phyloP scores from a whole-genome alignment of 2,113 vertebrate genomes.

The Lynx canadensis region DNA sequence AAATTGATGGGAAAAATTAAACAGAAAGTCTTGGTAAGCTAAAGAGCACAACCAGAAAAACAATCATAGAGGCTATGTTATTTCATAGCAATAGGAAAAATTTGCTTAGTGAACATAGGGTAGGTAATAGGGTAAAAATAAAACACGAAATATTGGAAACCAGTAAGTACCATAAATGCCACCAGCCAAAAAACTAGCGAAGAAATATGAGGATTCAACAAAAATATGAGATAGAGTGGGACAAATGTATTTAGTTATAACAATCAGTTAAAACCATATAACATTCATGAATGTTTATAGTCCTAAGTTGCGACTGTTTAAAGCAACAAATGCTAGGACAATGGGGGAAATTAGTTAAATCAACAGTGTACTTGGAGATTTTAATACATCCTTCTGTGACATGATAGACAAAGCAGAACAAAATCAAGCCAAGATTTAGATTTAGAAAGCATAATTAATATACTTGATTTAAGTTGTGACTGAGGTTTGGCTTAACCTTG shows the following conservation, averaged over 20 bases:
- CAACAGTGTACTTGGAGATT: background rate
- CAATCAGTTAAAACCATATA: background rate
- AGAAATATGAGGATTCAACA: background rate
- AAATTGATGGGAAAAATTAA: background rate
- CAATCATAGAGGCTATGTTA: background rate
- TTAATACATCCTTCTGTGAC: background rate
- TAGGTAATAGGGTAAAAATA: background rate
- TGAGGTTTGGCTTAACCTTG: background rate
- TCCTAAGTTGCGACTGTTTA: background rate
- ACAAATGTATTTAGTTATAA: background rate
- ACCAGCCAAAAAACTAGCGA: background rate
- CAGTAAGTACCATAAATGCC: background rate
- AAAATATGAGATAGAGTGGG: background rate
- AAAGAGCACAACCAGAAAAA: background rate
- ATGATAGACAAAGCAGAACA: background rate
- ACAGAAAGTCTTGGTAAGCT: background rate
- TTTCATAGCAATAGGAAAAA: background rate
- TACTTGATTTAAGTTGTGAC: background rate
- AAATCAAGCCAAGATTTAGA: background rate
- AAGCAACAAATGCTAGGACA: background rate
- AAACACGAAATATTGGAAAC: background rate
- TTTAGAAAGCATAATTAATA: background rate
- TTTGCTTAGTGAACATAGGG: background rate
- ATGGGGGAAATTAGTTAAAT: background rate
- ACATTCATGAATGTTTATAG: background rate